Evolutionary conservation across 2,797 vertebrate species (phyloP), one percentile per base, ranked within the genome.

Genomic region (Iguana delicatissima): DNA sequence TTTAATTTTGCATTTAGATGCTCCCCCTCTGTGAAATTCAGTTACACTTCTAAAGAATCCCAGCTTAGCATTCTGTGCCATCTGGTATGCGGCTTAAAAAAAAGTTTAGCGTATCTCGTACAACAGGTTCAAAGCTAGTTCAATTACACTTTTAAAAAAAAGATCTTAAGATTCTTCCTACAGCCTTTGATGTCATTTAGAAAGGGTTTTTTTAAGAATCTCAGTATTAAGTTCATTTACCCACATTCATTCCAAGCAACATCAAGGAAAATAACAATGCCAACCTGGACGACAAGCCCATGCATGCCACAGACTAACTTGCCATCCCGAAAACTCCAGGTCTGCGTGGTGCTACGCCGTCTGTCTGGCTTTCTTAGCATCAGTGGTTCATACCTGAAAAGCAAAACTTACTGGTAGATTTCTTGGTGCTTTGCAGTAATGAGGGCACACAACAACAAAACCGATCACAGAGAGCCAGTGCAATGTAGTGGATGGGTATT

Each of bases 321-420:
- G 76, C 98, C 98, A 4, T 98, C 98, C 79, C 97, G 97, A 92
- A 99, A 99, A 92, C 98, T 98, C 99, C 99, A 99, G 0, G 98
- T 99, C 97, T 99, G 99, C 3, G 99, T 99, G 0, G 98, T 99
- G 91, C 98, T 99, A 91, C 99, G 98, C 35, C 99, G 98, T 0
- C 97, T 97, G 82, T 99, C 99, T 0, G 98, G 98, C 89, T 98
- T 98, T 3, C 98, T 97, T 87, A 99, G 93, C 99, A 99, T 99
- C 95, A 99, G 92, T 0, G 99, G 99, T 95, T 99, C 99, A 2
- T 97, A 99, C 80, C 99, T 99, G 93, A 67, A 91, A 62, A n/a
- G 57, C 22, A 87, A 0, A 32, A 62, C 2, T 13, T 67, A 0
- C 29, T 10, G 7, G 26, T 69, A 3, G 26, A 9, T 69, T 69